phyloP scores from a whole-genome alignment of 1,140 invertebrate genomes.

The Musca domestica region DNA sequence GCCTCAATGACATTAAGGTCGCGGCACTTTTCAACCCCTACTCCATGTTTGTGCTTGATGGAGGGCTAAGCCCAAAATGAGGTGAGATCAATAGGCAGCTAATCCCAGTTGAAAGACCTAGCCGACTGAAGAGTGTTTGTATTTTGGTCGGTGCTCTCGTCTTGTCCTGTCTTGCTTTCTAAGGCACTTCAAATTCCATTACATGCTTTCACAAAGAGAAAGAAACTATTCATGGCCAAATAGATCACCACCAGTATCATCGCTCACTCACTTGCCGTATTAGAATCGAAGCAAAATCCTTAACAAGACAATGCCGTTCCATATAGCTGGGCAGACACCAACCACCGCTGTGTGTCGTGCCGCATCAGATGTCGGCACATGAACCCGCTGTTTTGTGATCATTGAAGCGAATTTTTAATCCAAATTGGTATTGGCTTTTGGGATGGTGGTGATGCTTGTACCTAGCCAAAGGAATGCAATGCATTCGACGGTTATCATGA shows the following conservation, averaged over 20 bases:
- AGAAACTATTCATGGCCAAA: constrained; percentile 10
- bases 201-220: constrained; percentile 13
- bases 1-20: too few species aligned
- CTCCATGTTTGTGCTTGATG: background rate
- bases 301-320: background rate
- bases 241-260: constrained; percentile 15
- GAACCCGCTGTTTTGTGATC: constrained; percentile 36
- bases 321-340: too few species aligned
- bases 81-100: constrained; percentile 51
- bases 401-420: constrained; percentile 51
- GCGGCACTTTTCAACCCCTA: too few species aligned
- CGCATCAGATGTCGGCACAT: too few species aligned
- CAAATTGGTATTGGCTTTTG: constrained; percentile 37
- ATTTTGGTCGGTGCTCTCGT: background rate
- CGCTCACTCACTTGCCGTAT: constrained; percentile 8
- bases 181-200: constrained; percentile 11
- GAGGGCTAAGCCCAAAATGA: constrained; percentile 7
- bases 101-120: constrained; percentile 34
- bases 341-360: too few species aligned
- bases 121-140: background rate
- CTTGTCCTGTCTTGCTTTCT: background rate
- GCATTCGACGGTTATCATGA: background rate
- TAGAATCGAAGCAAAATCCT: background rate
- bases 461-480: background rate
- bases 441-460: too few species aligned